phyloP scores from a whole-genome alignment of 2,113 vertebrate species.

The Protobothrops mucrosquamatus region DNA sequence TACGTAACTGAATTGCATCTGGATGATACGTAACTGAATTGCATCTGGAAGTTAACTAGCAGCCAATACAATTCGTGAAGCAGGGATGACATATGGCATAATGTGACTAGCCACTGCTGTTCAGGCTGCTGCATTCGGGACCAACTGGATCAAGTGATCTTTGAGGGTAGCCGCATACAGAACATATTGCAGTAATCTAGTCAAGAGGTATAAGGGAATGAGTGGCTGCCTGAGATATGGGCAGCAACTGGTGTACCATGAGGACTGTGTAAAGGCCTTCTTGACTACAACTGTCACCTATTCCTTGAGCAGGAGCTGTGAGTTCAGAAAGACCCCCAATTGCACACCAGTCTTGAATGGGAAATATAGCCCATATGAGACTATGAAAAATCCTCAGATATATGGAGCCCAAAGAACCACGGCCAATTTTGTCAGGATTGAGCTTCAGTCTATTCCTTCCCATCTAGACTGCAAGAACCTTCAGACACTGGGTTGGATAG shows the following conservation, averaged over 20 bases:
- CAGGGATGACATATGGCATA: neutral
- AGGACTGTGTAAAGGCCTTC: neutral
- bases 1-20: neutral
- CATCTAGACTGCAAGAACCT: neutral
- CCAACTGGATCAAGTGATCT: neutral
- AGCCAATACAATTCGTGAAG: neutral
- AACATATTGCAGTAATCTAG: neutral
- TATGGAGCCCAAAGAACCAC: neutral
- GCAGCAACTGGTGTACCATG: neutral
- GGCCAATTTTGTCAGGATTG: neutral
- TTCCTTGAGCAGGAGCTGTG: neutral
- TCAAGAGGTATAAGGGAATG: neutral
- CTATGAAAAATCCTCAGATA: neutral
- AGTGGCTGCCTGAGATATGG: neutral
- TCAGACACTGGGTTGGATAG: neutral
- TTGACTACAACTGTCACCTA: neutral
- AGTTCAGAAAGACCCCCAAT: neutral
- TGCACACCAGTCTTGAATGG: neutral
- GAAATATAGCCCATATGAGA: neutral
- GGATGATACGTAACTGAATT: neutral
- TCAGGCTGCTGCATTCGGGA: neutral
- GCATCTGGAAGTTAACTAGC: neutral
- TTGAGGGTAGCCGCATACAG: neutral
- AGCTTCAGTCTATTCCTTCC: neutral
- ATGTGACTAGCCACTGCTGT: neutral